Evolutionary conservation across 2,888 invertebrate genomes (phyloP).

Genomic region (Cataglyphis altisquamis): DNA sequence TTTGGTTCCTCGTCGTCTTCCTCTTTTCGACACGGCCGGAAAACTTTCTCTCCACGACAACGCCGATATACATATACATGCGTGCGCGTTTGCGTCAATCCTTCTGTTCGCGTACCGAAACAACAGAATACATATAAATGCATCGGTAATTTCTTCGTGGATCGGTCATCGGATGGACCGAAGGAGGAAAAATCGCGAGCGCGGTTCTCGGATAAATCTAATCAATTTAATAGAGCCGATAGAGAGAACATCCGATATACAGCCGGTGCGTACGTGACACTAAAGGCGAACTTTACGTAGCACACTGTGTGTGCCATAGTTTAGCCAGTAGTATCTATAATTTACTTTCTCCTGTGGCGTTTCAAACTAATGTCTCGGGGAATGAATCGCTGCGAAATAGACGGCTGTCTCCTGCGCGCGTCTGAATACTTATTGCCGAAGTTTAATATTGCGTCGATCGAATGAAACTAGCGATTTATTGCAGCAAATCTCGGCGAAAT

Average conservation of each 20-base stretch:
- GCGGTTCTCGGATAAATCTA: not conserved
- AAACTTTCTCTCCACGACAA: conserved; percentile 73
- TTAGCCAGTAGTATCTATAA: conserved; percentile 67
- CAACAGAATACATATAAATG: not conserved
- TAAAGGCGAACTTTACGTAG: conserved; percentile 56
- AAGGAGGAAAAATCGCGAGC: not conserved
- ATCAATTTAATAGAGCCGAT: conserved; percentile 12
- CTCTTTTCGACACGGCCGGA: conserved; percentile 54
- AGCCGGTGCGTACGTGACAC: conserved; percentile 50
- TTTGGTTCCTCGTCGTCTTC: conserved; percentile 62
- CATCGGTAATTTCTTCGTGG: not conserved
- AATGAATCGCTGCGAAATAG: conserved; percentile 59
- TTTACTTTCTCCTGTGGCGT: conserved; percentile 74
- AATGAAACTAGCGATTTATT: conserved; percentile 33
- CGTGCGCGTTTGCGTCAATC: conserved; percentile 41
- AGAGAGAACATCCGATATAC: conserved; percentile 5
- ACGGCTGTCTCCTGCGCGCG: conserved; percentile 50
- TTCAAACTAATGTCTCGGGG: conserved; percentile 64
- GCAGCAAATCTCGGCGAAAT: conserved; percentile 16
- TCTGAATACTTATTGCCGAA: conserved; percentile 54
- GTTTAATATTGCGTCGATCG: conserved; percentile 51
- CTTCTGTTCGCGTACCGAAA: conserved; percentile 2
- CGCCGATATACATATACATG: conserved; percentile 46
- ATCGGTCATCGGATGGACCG: conserved; percentile 20
- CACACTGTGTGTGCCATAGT: conserved; percentile 60